Evolutionary conservation across 64 coral and sea anemone genomes (phyloP), one percentile per base, ranked within the genome.

Genomic region (Dendrophyllia cribrosa): DNA sequence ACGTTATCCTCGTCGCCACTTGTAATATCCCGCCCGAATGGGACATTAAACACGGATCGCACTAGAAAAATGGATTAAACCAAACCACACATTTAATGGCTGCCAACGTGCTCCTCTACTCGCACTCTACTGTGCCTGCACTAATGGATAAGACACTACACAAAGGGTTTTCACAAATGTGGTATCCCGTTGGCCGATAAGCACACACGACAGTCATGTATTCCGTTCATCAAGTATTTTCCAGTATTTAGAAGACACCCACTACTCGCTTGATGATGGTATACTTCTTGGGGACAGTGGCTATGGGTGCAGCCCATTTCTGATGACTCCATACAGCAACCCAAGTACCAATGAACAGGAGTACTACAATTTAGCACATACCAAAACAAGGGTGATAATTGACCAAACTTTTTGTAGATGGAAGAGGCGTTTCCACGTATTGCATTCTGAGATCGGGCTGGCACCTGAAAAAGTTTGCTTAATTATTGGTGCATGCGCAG

Each of bases 91-190:
- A 1, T 51, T 51, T 49, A 52, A 51, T 9, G 6, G 75, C 20
- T 8, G 20, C 7, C 20, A 53, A 77, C 47, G 19, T 1, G 16
- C 9, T 19, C 16, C 75, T 71, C 10, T 4, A n/a, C 68, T 24
- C 25, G 23, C 68, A 71, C 6, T 55, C 0, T 55, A 55, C 52
- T 55, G n/a, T 20, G n/a, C 66, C n/a, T 77, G 75, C 51, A 17
- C 75, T 43, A 77, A 77, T 77, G 75, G 75, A 17, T 22, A 77
- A 53, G 53, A 77, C 52, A n/a, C n/a, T n/a, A n/a, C n/a, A n/a
- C n/a, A n/a, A n/a, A n/a, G n/a, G n/a, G n/a, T n/a, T n/a, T 90
- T 89, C 51, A 90, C 61, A 43, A 90, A 90, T 70, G 47, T 90
- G 9, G 75, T 90, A 6, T 75, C 88, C 13, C 59, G 88, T 11